These are phyloP conservation scores for Maconellicoccus hirsutus DNA, from an alignment of 1,140 invertebrate species.

Conservation along the genomic window DNA sequence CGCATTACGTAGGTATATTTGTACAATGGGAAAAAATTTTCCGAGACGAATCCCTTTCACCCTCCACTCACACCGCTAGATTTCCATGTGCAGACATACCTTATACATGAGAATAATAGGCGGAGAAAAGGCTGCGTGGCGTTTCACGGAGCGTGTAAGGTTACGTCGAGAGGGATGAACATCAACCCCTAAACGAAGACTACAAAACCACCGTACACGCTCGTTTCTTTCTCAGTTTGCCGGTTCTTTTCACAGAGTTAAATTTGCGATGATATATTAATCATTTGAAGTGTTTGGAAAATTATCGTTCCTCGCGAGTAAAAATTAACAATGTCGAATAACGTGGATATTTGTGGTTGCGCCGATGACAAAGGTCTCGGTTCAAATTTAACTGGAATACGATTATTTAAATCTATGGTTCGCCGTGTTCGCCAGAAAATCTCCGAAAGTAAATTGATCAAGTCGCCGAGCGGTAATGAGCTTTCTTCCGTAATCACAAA, in stretches of 20 bases:
- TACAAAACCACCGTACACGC: neutral
- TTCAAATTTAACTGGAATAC: neutral
- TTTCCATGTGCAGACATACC: neutral
- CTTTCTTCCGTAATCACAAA: neutral
- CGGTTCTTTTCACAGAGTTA: neutral
- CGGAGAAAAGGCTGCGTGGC: neutral
- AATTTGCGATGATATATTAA: no score
- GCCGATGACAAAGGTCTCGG: neutral
- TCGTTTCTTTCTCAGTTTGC: neutral
- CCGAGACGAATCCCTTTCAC: no score
- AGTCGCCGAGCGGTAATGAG: neutral
- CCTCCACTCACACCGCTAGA: neutral
- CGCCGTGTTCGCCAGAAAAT: slow-evolving; percentile 6
- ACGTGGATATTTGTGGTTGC: neutral
- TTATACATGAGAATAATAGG: neutral
- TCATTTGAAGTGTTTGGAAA: no score
- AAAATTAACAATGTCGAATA: neutral
- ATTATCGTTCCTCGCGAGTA: no score
- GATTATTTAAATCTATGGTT: neutral
- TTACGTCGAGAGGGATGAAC: neutral
- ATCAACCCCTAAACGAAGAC: neutral
- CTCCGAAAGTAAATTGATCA: neutral
- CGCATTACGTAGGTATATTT: no score
- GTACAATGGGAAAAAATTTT: no score
- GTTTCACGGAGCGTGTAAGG: neutral